Evolutionary conservation across 2,113 vertebrate species (phyloP).

Genomic region (Sinocyclocheilus anophthalmus): DNA sequence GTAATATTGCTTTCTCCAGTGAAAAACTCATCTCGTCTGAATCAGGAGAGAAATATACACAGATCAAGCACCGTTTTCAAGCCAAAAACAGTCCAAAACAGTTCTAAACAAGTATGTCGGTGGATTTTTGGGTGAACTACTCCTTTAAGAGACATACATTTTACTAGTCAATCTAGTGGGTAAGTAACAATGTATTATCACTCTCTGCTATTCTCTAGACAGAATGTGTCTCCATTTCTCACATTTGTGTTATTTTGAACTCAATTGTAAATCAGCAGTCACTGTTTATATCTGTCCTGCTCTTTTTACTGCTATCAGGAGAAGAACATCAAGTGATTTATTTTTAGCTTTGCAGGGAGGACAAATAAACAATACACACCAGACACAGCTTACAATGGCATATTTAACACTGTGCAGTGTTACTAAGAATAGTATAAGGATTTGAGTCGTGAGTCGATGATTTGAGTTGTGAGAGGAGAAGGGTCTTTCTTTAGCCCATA

Average conservation of each 20-base stretch:
- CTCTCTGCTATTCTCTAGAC: neutral
- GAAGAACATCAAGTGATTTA: conserved; percentile 1
- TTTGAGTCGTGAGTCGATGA: neutral
- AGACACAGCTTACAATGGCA: neutral
- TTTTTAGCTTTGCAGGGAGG: conserved; percentile 2
- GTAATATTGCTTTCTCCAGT: neutral
- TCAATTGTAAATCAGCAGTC: conserved; percentile 10
- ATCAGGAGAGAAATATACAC: no score
- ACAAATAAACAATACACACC: conserved; percentile 17
- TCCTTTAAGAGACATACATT: neutral
- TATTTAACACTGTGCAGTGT: neutral
- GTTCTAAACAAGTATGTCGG: no score
- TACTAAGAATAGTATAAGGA: neutral
- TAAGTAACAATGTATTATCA: neutral
- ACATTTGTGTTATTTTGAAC: neutral
- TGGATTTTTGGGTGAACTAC: no score
- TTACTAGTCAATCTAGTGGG: neutral
- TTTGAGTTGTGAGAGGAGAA: neutral
- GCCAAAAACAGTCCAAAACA: no score
- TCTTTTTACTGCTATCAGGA: neutral
- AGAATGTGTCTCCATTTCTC: neutral
- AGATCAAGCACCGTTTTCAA: no score
- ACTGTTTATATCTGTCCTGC: neutral
- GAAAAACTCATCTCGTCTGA: no score
- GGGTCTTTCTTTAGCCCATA: neutral